Evolutionary conservation across 2,113 vertebrate genomes (phyloP), one percentile per base, ranked within the genome.

Genomic region (Apeltes quadracus): DNA sequence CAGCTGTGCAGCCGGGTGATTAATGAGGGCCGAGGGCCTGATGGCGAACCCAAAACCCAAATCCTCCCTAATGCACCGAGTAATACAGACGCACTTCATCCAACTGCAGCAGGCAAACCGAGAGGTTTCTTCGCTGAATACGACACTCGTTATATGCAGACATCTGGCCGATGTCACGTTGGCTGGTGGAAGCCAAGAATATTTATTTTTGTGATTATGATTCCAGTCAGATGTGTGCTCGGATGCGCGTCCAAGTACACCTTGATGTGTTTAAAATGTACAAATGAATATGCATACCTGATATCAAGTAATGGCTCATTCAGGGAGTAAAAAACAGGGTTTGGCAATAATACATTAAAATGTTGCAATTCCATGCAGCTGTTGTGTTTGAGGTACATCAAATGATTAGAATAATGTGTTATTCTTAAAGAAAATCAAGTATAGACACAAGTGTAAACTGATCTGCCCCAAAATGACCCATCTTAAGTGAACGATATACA

Each of bases 1-100:
- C 73, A 62, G 61, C 55, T n/a, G 46, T n/a, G 48, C 73, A 58
- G 32, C 5, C 48, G 20, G 39, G 41, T 73, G 59, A 68, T 32
- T 62, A 61, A 57, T 50, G 43, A 54, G 55, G 10, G 15, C 71
- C 75, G 71, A 50, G 29, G 18, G 53, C 23, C 59, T 56, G 68
- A 83, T 67, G 67, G 46, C 34, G 14, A 27, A 65, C 72, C 14
- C 76, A 39, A 74, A 81, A 67, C 18, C 46, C 25, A 82, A 55
- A 67, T 64, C 27, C 43, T 55, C 23, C 55, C 55, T 27, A 66
- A 34, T 32, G n/a, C 32, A 44, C n/a, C 15, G 6, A n/a, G 12
- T 15, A 27, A 57, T 71, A 59, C 25, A 63, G 68, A 48, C 2
- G 0, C 27, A 29, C 34, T 25, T 18, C 48, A 20, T 22, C 38